A percentile compares a stretch with the other conserved stretches of the same genome.
phyloP scores from a whole-genome alignment of 2,888 invertebrate genomes.

The Caenorhabditis sp. region DNA sequence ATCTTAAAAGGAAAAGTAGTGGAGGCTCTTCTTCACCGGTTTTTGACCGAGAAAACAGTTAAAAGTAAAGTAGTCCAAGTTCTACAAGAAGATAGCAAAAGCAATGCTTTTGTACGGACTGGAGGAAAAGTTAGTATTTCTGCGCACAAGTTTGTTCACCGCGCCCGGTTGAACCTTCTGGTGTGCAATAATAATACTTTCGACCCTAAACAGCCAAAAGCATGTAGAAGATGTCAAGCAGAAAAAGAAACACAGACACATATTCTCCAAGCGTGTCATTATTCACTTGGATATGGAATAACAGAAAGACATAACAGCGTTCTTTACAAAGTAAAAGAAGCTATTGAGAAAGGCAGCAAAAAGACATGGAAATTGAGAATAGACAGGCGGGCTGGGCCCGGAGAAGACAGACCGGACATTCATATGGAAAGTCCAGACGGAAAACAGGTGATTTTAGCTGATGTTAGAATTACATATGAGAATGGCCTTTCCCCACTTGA shows the following conservation, averaged over 20 bases:
- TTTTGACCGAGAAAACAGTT: background rate
- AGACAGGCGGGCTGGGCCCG: too few relatives aligned
- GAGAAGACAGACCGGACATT: background rate
- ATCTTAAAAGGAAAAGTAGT: conserved; percentile 4
- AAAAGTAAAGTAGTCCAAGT: too few relatives aligned
- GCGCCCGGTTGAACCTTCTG: conserved; percentile 7
- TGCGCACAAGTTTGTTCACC: conserved; percentile 6
- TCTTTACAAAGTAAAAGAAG: background rate
- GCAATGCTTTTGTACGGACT: background rate
- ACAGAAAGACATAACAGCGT: conserved; percentile 6
- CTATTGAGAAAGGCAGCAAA: background rate
- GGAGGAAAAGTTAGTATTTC: conserved; percentile 3
- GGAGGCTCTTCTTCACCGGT: background rate
- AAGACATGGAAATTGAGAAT: background rate
- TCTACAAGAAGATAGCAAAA: background rate
- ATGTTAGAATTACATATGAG: conserved; percentile 10
- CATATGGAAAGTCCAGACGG: background rate
- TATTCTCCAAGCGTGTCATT: conserved; percentile 6
- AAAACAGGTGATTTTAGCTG: background rate
- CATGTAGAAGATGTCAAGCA: background rate
- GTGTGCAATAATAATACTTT: conserved; percentile 1
- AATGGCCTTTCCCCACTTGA: conserved; percentile 3
- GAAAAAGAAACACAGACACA: too few relatives aligned
- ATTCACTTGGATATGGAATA: background rate
- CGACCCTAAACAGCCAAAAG: background rate